Conservation (phyloP, 2,888 invertebrate species). For the Caenorhabditis panamensis region DNA sequence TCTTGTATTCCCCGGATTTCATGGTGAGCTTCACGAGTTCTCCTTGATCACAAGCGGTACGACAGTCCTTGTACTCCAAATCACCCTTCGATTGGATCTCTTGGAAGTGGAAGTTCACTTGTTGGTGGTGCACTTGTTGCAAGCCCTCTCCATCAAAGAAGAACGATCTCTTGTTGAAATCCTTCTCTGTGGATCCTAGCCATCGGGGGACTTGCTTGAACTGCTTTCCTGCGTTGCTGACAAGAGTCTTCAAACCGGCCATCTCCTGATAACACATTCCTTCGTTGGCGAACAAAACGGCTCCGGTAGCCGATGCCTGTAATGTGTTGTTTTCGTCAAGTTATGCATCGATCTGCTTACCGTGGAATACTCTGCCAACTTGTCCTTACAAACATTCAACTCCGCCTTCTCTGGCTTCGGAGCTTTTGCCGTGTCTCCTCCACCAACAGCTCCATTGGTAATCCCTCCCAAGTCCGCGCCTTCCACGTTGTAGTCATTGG, state of each 20-base stretch:
- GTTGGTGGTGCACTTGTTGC: no score
- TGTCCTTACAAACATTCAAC: constrained; percentile 17
- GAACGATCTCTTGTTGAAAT: constrained; percentile 4
- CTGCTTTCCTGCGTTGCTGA: background rate
- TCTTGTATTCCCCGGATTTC: background rate
- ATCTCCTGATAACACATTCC: constrained; percentile 32
- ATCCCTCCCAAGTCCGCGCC: background rate
- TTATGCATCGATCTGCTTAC: no score
- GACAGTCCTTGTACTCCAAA: background rate
- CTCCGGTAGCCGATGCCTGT: background rate
- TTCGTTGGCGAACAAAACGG: constrained; percentile 26
- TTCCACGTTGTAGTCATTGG: background rate
- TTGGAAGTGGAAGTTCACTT: background rate
- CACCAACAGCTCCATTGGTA: background rate
- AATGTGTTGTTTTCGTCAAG: no score
- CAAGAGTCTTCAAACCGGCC: background rate
- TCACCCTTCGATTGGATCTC: background rate
- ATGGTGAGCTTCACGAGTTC: constrained; percentile 12
- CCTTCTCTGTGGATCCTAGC: constrained; percentile 15
- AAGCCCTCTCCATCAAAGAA: constrained; percentile 17
- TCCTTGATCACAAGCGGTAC: constrained; percentile 25
- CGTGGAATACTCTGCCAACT: background rate
- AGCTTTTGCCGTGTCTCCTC: no score
- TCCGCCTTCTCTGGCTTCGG: constrained; percentile 3
- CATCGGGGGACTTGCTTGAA: constrained; percentile 32